Conservation (phyloP, 2,113 vertebrate species). For the Mormyrus lacerda region DNA sequence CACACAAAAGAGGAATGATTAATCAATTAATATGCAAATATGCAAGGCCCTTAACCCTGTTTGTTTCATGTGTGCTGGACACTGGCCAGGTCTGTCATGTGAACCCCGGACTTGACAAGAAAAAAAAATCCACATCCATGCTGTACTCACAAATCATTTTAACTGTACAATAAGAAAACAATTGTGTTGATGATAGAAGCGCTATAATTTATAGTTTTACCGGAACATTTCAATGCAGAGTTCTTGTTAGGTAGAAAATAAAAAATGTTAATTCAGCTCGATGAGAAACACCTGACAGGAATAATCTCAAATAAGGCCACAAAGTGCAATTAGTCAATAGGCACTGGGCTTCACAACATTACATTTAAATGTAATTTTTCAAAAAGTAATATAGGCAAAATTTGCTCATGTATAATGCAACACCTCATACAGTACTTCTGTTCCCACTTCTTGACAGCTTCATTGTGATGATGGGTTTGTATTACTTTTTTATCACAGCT, state of each 20-base stretch:
- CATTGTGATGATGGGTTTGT: constrained; percentile 36
- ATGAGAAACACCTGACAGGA: constrained; percentile 13
- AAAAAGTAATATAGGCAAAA: constrained; percentile 35
- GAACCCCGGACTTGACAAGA: not conserved
- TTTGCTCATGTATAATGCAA: constrained; percentile 51
- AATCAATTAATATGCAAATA: not conserved
- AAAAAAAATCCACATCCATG: not conserved
- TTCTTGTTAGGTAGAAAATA: not conserved
- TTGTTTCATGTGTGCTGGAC: not conserved
- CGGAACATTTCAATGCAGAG: not conserved
- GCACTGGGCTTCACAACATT: constrained; percentile 27
- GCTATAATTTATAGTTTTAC: not conserved
- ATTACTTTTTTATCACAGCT: constrained; percentile 34
- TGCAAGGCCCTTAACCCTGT: not conserved
- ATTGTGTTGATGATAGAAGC: not conserved
- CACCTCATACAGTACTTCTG: constrained; percentile 31
- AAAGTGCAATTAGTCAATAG: constrained; percentile 30
- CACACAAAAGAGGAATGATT: not conserved
- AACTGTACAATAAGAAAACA: not conserved
- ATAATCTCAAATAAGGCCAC: not conserved
- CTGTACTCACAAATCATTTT: not conserved
- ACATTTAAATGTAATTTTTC: constrained; percentile 35
- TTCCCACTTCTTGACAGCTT: constrained; percentile 40
- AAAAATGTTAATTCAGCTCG: not conserved
- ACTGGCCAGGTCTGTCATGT: not conserved